These are phyloP conservation scores for Charaxes varanes DNA, from an alignment of 1,140 invertebrate species.

Conservation along the genomic window DNA sequence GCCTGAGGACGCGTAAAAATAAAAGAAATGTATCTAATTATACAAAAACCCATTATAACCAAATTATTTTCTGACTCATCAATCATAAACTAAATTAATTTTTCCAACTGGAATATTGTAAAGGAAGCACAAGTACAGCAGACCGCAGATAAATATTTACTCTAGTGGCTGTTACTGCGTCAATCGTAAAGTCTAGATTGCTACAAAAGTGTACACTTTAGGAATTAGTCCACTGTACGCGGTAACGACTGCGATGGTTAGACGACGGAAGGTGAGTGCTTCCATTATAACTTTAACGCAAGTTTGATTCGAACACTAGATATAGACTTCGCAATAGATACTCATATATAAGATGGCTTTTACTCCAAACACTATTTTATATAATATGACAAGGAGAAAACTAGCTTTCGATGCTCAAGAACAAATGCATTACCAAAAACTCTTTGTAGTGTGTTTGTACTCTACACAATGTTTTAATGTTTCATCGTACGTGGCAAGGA, in stretches of 20 bases:
- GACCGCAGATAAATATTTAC: neutral
- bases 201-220: constrained; percentile 5
- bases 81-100: constrained; percentile 10
- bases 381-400: too few species aligned
- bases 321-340: too few species aligned
- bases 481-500: constrained; percentile 25
- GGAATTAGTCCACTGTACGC: constrained; percentile 10
- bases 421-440: too few species aligned
- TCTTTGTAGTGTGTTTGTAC: too few species aligned
- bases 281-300: constrained; percentile 43
- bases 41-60: too few species aligned
- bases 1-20: too few species aligned
- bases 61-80: too few species aligned
- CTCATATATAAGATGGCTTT: too few species aligned
- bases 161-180: constrained; percentile 4
- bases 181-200: constrained; percentile 10
- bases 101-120: constrained; percentile 11
- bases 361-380: too few species aligned
- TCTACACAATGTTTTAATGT: too few species aligned
- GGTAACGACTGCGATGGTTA: constrained; percentile 37
- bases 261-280: constrained; percentile 36
- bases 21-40: too few species aligned
- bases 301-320: constrained; percentile 38
- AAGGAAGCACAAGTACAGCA: constrained; percentile 12
- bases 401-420: too few species aligned